phyloP scores from a whole-genome alignment of 2,113 vertebrate species.

The Machaerirhynchus nigripectus region DNA sequence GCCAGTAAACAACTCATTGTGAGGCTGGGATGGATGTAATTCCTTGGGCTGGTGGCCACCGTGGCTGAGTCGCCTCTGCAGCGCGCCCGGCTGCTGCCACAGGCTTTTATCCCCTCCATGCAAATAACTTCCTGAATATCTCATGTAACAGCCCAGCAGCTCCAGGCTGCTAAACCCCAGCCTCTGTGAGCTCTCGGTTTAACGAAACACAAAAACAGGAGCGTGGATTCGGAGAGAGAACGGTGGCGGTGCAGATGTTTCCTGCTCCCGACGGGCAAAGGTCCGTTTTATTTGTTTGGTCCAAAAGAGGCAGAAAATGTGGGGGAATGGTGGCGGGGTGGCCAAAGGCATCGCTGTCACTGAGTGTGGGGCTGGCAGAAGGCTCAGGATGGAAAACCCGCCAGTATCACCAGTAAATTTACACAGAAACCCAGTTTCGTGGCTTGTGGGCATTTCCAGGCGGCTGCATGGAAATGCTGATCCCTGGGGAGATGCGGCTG shows the following conservation, averaged over 20 bases:
- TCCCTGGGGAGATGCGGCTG: background rate
- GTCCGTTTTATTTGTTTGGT: background rate
- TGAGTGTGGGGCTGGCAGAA: background rate
- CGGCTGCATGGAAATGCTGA: background rate
- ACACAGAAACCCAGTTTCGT: background rate
- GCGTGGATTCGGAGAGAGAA: background rate
- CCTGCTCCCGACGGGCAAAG: background rate
- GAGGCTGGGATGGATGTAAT: background rate
- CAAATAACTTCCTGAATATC: conserved; percentile 47
- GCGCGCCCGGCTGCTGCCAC: background rate
- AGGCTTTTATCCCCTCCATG: conserved; percentile 19
- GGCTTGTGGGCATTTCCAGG: background rate
- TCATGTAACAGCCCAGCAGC: background rate
- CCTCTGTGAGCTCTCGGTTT: background rate
- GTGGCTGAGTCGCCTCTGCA: background rate
- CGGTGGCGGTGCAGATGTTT: background rate
- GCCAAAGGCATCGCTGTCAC: background rate
- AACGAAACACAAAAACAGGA: background rate
- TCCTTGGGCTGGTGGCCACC: background rate
- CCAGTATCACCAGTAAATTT: background rate
- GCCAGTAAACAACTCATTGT: conserved; percentile 57
- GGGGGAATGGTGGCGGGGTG: background rate
- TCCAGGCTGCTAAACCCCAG: background rate
- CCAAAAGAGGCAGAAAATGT: background rate
- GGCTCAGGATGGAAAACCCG: background rate